Percentiles rank a stretch among this genome's conserved stretches.
Evolutionary conservation across 1,140 invertebrate genomes (phyloP).

Genomic region (Drosophila bipectinata): DNA sequence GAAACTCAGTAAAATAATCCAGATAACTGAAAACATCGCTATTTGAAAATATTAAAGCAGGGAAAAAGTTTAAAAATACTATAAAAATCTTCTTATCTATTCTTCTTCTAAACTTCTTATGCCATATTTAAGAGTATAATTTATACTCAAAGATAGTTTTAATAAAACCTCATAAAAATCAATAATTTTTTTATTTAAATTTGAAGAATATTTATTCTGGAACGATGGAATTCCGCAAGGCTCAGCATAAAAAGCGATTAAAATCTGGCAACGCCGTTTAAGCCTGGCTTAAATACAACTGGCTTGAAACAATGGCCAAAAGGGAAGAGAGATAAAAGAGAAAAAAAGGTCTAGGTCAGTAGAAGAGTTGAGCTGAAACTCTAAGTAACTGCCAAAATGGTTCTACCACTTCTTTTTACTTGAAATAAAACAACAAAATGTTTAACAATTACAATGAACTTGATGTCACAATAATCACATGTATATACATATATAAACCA

Average conservation of each 20-base stretch:
- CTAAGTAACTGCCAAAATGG: constrained; percentile 18
- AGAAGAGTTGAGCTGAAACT: constrained; percentile 27
- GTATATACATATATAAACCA: background rate
- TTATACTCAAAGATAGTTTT: background rate
- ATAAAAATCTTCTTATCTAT: background rate
- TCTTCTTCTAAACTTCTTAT: background rate
- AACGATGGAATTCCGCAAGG: constrained; percentile 3
- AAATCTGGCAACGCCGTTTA: constrained; percentile 28
- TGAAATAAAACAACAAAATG: constrained; percentile 23
- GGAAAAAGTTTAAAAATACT: background rate
- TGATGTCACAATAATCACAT: constrained; percentile 4
- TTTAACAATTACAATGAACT: constrained; percentile 4
- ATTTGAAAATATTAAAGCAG: constrained; percentile 6
- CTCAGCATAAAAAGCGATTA: background rate
- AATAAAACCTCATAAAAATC: too few relatives aligned
- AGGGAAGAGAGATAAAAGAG: constrained; percentile 38
- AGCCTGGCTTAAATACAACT: constrained; percentile 11
- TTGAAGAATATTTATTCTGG: background rate
- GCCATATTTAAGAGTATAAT: background rate
- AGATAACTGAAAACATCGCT: constrained; percentile 30
- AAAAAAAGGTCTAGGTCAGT: constrained; percentile 27
- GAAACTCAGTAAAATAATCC: constrained; percentile 74
- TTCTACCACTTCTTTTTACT: constrained; percentile 21
- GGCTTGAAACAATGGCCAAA: constrained; percentile 23
- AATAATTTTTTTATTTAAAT: background rate